Base-by-base conservation (phyloP, 2,888 invertebrate species). In the Thymelicus sylvestris region DNA sequence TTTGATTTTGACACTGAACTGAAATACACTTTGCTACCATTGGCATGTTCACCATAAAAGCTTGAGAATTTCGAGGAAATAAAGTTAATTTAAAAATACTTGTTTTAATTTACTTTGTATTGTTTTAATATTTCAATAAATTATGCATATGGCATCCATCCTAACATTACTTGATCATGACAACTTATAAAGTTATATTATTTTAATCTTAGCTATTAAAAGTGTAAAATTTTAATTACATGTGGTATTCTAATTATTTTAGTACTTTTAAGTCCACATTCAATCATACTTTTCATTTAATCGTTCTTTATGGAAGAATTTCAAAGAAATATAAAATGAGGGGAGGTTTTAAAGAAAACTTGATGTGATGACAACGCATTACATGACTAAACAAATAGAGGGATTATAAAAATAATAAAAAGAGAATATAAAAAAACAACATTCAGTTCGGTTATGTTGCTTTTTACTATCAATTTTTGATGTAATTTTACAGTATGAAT, bases 381-480 rank as follows among this genome's bases (percentile, higher is more conserved):
- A 55, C 39, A 38, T 52, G 19, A 24, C 24, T 19, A 24, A 55
- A 38, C n/a, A 15, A 66, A n/a, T 47, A 61, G 44, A 44, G 61
- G 67, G 52, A 61, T 50, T 60, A 64, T 47, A 55, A 44, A 73
- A 77, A 79, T 80, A 75, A 81, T 77, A 74, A 80, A 72, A 79
- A 80, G 80, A 84, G 83, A 77, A 82, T 81, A 81, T 83, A 89
- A 87, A 90, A 87, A 90, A 92, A 92, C 89, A 88, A 90, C 87
- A 87, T 82, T 83, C 80, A 83, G 79, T 85, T 93, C 89, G 91
- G 92, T 93, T 93, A 93, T 91, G 93, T 93, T 92, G 92, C 89
- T 91, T 92, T 92, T 93, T 93, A 93, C 93, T 93, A 93, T 92
- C 91, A 93, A 93, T 93, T 92, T 93, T 92, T 89, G 92, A 93